Evolutionary conservation across 2,888 invertebrate species (phyloP).

Genomic region (Drosophila nigricruria): DNA sequence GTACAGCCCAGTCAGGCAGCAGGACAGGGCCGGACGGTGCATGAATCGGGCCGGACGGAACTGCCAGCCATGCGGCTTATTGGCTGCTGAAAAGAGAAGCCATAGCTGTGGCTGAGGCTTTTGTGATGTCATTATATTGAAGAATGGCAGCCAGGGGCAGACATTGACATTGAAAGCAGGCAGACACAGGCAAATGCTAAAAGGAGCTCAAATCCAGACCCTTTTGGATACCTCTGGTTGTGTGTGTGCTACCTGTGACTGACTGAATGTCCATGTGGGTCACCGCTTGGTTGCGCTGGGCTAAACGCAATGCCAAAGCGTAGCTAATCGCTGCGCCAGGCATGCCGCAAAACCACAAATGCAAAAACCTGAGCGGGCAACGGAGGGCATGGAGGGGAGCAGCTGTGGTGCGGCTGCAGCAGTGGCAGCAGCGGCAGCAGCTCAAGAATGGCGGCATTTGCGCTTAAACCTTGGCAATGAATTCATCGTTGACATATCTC

Average conservation of each 20-base stretch:
- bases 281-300: conserved; percentile 32
- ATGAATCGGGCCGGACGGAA: conserved; percentile 19
- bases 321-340: conserved; percentile 79
- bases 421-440: conserved; percentile 52
- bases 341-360: conserved; percentile 59
- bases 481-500: conserved; percentile 85
- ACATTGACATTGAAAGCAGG: conserved; percentile 78
- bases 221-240: conserved; percentile 22
- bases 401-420: conserved; percentile 33
- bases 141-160: conserved; percentile 78
- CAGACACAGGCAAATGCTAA: conserved; percentile 29
- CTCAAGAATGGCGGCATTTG: conserved; percentile 84
- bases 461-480: conserved; percentile 84
- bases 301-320: conserved; percentile 74
- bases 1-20: conserved; percentile 41
- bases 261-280: conserved; percentile 77
- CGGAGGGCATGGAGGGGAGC: background rate
- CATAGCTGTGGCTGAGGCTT: conserved; percentile 68
- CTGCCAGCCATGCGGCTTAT: conserved; percentile 49
- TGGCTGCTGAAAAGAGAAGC: conserved; percentile 58
- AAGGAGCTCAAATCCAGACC: conserved; percentile 21
- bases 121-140: conserved; percentile 85
- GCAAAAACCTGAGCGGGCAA: conserved; percentile 45
- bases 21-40: conserved; percentile 2
- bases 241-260: conserved; percentile 51